Base-by-base conservation (phyloP, 2,113 vertebrate species). In the Psittacula cyanocephala region DNA sequence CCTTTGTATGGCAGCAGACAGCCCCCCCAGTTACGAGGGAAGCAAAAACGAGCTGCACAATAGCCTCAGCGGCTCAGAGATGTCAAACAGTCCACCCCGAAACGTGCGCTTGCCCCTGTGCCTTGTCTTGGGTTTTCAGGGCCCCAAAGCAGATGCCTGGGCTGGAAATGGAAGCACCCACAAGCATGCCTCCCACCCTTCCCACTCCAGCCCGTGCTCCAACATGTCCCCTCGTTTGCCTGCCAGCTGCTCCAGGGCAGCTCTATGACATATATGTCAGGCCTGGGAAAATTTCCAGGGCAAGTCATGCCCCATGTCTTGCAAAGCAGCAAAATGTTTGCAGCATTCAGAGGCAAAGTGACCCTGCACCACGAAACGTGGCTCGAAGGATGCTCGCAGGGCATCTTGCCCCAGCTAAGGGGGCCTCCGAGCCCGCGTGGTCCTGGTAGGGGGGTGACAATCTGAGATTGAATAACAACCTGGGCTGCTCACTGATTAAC, bases 251-350 rank as follows among this genome's bases (percentile, higher is more conserved):
- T 65, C 41, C 0, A 3, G 17, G 71, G 60, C 53, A 62, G 35
- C 6, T 22, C 0, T 5, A 39, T 2, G 85, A 37, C 96, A 85
- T 10, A 1, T 1, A 1, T 2, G 57, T n/a, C 88, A 83, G 50
- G 33, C 11, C 8, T 0, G 6, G 59, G 64, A 47, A 5, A 0
- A 23, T 13, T 67, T 22, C 72, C 71, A 55, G 28, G 1, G 17
- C 5, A 1, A 17, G 63, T 1, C 25, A 13, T 0, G 1, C 46
- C 11, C 10, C 0, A 0, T 6, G 44, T 13, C 47, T 59, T 3
- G 1, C 50, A 6, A 19, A 63, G 64, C 52, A 44, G 49, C 4
- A 1, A 18, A 55, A 29, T 0, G 0, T 31, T 29, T 17, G n/a
- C 33, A 59, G 67, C 23, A 49, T 57, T 50, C 41, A 5, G 70